Evolutionary conservation across 2,797 vertebrate genomes (phyloP).

Genomic region (Lophius americanus): DNA sequence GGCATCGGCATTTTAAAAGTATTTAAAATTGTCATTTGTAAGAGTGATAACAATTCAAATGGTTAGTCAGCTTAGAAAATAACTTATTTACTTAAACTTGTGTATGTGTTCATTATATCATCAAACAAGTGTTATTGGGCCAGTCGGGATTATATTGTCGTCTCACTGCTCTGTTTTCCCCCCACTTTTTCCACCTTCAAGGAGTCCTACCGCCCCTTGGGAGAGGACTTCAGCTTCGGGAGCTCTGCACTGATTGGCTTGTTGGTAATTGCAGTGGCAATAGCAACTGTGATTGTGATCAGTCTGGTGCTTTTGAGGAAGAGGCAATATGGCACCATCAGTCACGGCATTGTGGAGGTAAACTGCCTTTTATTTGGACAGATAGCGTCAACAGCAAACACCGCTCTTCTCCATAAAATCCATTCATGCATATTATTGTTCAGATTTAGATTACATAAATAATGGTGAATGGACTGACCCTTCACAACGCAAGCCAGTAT

Average conservation of each 20-base stretch:
- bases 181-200: conserved; percentile 52
- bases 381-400: background rate
- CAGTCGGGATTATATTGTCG: conserved; percentile 6
- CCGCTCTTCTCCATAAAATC: background rate
- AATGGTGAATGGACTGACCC: too few species aligned
- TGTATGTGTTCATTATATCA: background rate
- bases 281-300: conserved; percentile 96
- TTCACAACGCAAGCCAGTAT: too few species aligned
- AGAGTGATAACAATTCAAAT: conserved; percentile 1
- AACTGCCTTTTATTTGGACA: conserved; percentile 46
- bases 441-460: conserved; percentile 6
- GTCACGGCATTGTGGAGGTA: conserved; percentile 98
- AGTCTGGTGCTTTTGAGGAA: conserved; percentile 97
- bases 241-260: conserved; percentile 95
- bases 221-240: conserved; percentile 92
- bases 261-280: conserved; percentile 93
- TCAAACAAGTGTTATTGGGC: background rate
- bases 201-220: conserved; percentile 88
- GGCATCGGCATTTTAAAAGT: background rate
- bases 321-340: conserved; percentile 96
- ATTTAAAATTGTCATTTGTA: background rate
- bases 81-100: background rate
- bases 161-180: conserved; percentile 37
- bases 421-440: conserved; percentile 4
- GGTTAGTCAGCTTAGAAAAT: background rate